Base-by-base conservation (phyloP, 2,797 vertebrate species). In the Melanogrammus aeglefinus region DNA sequence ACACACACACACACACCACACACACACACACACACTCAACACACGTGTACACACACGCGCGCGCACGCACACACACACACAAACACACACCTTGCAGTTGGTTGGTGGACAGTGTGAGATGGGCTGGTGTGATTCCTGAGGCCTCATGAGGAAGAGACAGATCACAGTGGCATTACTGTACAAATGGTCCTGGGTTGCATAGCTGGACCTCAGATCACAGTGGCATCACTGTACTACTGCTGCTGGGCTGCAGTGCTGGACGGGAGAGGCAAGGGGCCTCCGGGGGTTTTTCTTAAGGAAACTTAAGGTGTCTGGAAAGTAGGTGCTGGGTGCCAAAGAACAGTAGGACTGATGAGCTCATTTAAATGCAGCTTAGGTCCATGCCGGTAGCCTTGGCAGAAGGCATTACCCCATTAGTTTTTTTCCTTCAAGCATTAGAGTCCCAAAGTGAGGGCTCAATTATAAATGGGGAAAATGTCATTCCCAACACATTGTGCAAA, bases 321-420 rank as follows among this genome's bases (percentile, higher is more conserved):
- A 74, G 14, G 13, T 16, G 16, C 29, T 73, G 14, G 72, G 35
- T 82, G 82, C 79, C 84, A 81, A 72, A 73, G 38, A 75, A 76
- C 78, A 78, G 72, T 39, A 66, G 29, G 74, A 75, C 77, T 57
- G 73, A 76, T 41, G 77, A 76, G 77, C 82, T 86, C 78, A 74
- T 75, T 73, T 79, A 82, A 78, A 86, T 44, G 41, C 41, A 63
- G 24, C 76, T 63, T 71, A n/a, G 38, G 74, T 27, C 75, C 57
- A 33, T 57, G 77, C 80, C 81, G 85, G 77, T n/a, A 77, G 24
- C 72, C 47, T 80, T 82, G 81, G 81, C 77, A 72, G 27, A 44
- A 77, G 73, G 29, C 29, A 57, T 80, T 31, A 77, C 73, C 72
- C 39, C 47, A 57, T 57, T 4, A 0, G 47, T 57, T 57, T 21